Evolutionary conservation across 2,113 vertebrate species (phyloP), one percentile per base, ranked within the genome.

Genomic region (Oncorhynchus mykiss): DNA sequence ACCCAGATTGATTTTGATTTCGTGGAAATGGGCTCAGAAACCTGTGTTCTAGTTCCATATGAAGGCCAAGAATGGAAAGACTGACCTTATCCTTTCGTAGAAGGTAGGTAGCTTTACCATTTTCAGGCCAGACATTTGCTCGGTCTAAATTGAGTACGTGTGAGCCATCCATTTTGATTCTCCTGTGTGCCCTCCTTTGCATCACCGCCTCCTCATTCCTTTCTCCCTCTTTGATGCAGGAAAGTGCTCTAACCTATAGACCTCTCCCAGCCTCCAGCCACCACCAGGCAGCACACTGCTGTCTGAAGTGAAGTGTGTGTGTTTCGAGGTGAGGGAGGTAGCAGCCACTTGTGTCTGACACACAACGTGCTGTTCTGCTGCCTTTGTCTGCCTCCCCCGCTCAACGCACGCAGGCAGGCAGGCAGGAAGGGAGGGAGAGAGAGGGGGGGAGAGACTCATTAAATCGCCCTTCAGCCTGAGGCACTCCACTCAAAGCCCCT

Each of bases 1-100:
- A 16, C 14, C 49, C 49, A 51, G 12, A 51, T 51, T 4, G 49
- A 51, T 51, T 51, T 14, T 3, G 49, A 51, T 51, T 51, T 16
- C 0, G 49, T 51, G 49, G 14, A 51, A 16, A 11, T 51, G 49
- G 11, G 49, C 49, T 51, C 14, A 16, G 49, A 51, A 51, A 51
- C 49, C 49, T 60, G 5, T 60, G 59, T 60, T 60, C 7, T 13
- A 51, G 49, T 51, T 60, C n/a, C 14, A 2, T 60, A 60, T 60
- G 57, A 60, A 60, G 57, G 57, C 57, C 57, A 60, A 60, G 5
- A 89, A 88, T 88, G 24, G 74, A 77, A 86, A 85, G 81, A 84
- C 31, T 75, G 70, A 39, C 69, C 16, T 62, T 62, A 78, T 71
- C 71, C 76, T 79, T 67, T 79, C 72, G 59, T 77, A 82, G 80